These are phyloP conservation scores for Sebastes taczanowskii DNA, from an alignment of 2,797 vertebrate genomes.

Conservation along the genomic window DNA sequence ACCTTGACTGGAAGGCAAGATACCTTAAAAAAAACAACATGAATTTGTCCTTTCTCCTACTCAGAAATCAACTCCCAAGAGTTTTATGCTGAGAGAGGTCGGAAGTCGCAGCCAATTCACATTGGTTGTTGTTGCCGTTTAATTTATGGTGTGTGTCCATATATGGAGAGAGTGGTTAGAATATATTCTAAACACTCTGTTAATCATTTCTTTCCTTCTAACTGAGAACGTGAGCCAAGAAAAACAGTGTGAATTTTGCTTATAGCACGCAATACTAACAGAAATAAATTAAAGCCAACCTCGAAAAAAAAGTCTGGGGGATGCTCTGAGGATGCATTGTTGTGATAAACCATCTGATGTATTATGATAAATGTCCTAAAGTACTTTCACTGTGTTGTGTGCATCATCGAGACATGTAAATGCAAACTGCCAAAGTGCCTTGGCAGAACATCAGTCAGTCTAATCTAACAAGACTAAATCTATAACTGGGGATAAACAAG, in stretches of 20 bases:
- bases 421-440: conserved; percentile 38
- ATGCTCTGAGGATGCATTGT: background rate
- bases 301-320: background rate
- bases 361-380: conserved; percentile 2
- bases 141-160: conserved; percentile 26
- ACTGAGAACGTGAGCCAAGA: background rate
- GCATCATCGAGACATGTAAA: conserved; percentile 14
- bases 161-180: conserved; percentile 7
- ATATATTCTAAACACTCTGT: conserved; percentile 1
- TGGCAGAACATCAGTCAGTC: conserved; percentile 40
- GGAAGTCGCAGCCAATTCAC: conserved; percentile 48
- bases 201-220: conserved; percentile 31
- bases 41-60: conserved; percentile 55
- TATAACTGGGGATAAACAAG: conserved; percentile 39
- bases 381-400: background rate
- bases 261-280: background rate
- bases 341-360: conserved; percentile 7
- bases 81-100: conserved; percentile 50
- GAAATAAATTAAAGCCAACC: conserved; percentile 9
- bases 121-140: conserved; percentile 44
- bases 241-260: conserved; percentile 17
- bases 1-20: conserved; percentile 70
- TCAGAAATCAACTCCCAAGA: conserved; percentile 57
- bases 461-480: conserved; percentile 38
- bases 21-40: conserved; percentile 45